A percentile compares a stretch with the other conserved stretches of the same genome.
phyloP scores from a whole-genome alignment of 1,140 invertebrate genomes.

The Drosophila ambigua region DNA sequence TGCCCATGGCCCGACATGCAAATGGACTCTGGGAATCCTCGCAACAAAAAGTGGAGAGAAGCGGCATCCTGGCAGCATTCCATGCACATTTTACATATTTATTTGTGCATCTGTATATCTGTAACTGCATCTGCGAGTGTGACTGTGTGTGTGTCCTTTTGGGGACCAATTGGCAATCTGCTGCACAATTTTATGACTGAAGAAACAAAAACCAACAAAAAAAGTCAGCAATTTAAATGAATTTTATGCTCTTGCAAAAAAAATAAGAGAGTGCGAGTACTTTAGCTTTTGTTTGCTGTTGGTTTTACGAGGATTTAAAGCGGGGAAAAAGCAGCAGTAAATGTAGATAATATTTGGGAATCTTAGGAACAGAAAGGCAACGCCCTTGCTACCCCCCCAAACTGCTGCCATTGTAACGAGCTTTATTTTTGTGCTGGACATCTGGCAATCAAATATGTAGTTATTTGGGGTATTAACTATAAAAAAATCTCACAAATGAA shows the following conservation, averaged over 20 bases:
- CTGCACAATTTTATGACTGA: slow-evolving; percentile 33
- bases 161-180: slow-evolving; percentile 56
- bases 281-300: background rate
- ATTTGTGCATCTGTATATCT: background rate
- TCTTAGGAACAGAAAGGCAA: too few species aligned
- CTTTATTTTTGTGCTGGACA: too few species aligned
- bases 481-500: too few species aligned
- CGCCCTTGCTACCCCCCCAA: too few species aligned
- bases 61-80: slow-evolving; percentile 28
- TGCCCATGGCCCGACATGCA: slow-evolving; percentile 31
- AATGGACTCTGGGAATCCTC: slow-evolving; percentile 7
- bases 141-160: slow-evolving; percentile 6
- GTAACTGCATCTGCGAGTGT: slow-evolving; percentile 18
- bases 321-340: too few species aligned
- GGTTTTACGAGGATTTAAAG: too few species aligned
- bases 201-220: slow-evolving; percentile 12
- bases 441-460: too few species aligned
- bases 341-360: too few species aligned
- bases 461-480: too few species aligned
- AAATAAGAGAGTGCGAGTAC: background rate
- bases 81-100: slow-evolving; percentile 22
- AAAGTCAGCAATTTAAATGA: slow-evolving; percentile 42
- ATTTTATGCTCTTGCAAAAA: slow-evolving; percentile 13
- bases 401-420: too few species aligned
- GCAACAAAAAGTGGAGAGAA: slow-evolving; percentile 10